Base-by-base conservation (phyloP, 1,140 invertebrate genomes). In the Pseudobourletiella spinata region DNA sequence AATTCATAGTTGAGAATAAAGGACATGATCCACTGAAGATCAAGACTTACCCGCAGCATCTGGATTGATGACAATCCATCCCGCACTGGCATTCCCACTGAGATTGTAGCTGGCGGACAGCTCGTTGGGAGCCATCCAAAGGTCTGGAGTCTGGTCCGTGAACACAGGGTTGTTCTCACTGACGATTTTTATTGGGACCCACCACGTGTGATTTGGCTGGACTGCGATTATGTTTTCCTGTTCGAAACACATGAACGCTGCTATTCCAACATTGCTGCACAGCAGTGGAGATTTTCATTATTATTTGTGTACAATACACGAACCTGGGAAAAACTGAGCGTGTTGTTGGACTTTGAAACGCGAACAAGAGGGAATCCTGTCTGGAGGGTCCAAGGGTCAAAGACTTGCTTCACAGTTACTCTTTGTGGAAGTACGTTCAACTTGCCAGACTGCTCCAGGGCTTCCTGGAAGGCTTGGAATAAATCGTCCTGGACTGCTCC, bases 381-480 rank as follows among this genome's bases (percentile, higher is more conserved):
- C 76, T 94, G 89, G 11, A 91, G 73, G 0, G 89, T 92, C 91
- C 91, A 95, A 0, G 89, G 91, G 69, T 94, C 88, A 87, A 90
- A 89, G 28, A 91, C 86, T 59, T 80, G 78, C 64, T 82, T 82
- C 0, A 90, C 81, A 0, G 82, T 83, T 1, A 86, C 22, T 48
- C 44, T 22, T 18, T 6, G 14, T 22, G 44, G 44, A 14, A 48
- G 22, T 18, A 22, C 44, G 22, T 48, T 22, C 22, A 4, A 18
- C 8, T 6, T 14, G 22, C 44, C 18, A 18, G 8, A 15, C 11
- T 11, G 22, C 11, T 54, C 20, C 3, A 54, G 26, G 3, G 6
- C 50, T 28, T 14, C 50, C 6, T 54, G 22, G 68, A 91, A 80
- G 1, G 82, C 79, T 1, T 75, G 51, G 80, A 85, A 90, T 0